These are phyloP conservation scores for Calidris pugnax DNA, from an alignment of 2,113 vertebrate species.

Conservation along the genomic window DNA sequence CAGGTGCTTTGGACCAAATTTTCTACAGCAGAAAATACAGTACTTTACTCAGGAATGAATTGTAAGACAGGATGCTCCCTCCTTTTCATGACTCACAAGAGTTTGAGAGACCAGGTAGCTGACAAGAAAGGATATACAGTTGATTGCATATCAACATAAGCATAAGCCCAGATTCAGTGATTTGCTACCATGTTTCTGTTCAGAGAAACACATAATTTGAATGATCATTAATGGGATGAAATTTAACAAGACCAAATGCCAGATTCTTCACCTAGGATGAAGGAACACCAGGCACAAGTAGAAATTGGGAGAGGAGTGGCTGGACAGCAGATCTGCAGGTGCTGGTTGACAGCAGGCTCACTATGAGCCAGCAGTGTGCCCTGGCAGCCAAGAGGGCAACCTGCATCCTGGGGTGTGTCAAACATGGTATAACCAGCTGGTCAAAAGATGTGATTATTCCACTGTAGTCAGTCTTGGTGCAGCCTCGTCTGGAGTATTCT, in stretches of 20 bases:
- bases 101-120: background rate
- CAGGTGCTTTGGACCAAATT: background rate
- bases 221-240: background rate
- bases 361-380: background rate
- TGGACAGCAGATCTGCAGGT: background rate
- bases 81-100: background rate
- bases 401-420: rapidly evolving
- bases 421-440: rapidly evolving
- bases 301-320: background rate
- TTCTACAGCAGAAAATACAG: background rate
- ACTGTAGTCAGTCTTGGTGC: rapidly evolving
- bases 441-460: background rate
- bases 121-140: background rate
- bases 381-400: background rate
- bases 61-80: background rate
- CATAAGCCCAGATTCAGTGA: background rate
- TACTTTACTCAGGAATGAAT: background rate
- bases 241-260: background rate
- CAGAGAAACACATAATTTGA: background rate
- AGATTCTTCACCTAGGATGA: background rate
- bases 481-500: background rate
- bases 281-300: rapidly evolving
- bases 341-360: background rate
- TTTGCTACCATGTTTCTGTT: background rate
- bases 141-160: no score